These are phyloP conservation scores for Lepidochrysops patricia DNA, from an alignment of 2,888 invertebrate species.

Conservation along the genomic window DNA sequence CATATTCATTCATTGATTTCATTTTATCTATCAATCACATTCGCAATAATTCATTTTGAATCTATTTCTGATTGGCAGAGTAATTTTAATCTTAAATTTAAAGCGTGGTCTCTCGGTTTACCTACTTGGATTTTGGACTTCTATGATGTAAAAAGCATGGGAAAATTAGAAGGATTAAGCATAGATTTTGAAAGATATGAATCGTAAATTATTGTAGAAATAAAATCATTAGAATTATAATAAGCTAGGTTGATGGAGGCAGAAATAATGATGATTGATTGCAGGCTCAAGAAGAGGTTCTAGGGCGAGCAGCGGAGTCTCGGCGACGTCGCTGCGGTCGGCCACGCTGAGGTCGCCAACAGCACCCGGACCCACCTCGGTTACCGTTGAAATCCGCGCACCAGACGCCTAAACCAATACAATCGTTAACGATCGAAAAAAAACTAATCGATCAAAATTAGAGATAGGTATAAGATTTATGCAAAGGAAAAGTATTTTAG, in stretches of 20 bases:
- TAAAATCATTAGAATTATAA: not conserved
- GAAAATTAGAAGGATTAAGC: not conserved
- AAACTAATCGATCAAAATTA: not conserved
- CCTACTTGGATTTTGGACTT: not conserved
- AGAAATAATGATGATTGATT: slow-evolving; percentile 21
- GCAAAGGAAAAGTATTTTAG: slow-evolving; percentile 11
- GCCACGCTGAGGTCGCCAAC: slow-evolving; percentile 69
- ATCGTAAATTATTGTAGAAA: not conserved
- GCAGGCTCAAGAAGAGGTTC: slow-evolving; percentile 80
- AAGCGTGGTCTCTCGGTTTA: not conserved
- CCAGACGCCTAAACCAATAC: slow-evolving; percentile 42
- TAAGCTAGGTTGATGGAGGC: not conserved
- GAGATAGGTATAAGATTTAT: slow-evolving; percentile 8
- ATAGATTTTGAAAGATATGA: not conserved
- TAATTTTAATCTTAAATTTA: not conserved
- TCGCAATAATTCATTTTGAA: not conserved
- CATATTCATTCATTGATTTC: not conserved
- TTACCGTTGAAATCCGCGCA: slow-evolving; percentile 85
- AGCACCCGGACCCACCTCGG: slow-evolving; percentile 64
- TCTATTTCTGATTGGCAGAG: not conserved
- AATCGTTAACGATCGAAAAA: not conserved
- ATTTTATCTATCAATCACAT: not conserved
- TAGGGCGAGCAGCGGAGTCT: slow-evolving; percentile 84
- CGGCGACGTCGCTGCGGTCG: slow-evolving; percentile 81
- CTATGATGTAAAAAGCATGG: not conserved